phyloP scores from a whole-genome alignment of 1,140 invertebrate species.

The Drosophila kikkawai region DNA sequence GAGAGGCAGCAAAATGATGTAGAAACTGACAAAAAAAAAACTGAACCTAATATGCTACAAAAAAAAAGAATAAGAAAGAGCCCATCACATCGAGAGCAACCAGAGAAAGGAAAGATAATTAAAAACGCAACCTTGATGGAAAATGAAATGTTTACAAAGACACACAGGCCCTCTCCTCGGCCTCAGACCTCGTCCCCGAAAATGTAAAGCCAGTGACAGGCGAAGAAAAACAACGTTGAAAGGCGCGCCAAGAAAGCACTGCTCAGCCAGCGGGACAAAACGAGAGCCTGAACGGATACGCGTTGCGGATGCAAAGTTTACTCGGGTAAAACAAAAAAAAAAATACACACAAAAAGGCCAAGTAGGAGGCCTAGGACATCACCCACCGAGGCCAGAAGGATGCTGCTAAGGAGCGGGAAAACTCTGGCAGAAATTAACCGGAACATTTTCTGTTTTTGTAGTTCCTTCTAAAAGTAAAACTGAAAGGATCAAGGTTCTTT shows the following conservation, averaged over 20 bases:
- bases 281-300: slow-evolving; percentile 76
- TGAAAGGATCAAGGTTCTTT: background rate
- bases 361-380: slow-evolving; percentile 14
- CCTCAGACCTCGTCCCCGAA: slow-evolving; percentile 10
- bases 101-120: slow-evolving; percentile 83
- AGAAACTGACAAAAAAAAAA: slow-evolving; percentile 60
- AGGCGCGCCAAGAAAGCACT: slow-evolving; percentile 61
- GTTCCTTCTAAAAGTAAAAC: background rate
- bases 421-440: slow-evolving; percentile 64
- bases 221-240: slow-evolving; percentile 58
- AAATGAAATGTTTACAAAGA: slow-evolving; percentile 84
- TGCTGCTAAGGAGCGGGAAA: slow-evolving; percentile 27
- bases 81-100: slow-evolving; percentile 63
- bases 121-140: slow-evolving; percentile 84
- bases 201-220: slow-evolving; percentile 62
- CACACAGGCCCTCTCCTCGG: slow-evolving; percentile 32
- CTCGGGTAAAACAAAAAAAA: slow-evolving; percentile 55
- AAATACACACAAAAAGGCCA: slow-evolving; percentile 10
- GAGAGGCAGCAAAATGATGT: slow-evolving; percentile 68
- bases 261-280: slow-evolving; percentile 68
- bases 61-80: slow-evolving; percentile 47
- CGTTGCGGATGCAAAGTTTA: slow-evolving; percentile 80
- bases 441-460: slow-evolving; percentile 27
- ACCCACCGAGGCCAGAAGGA: slow-evolving; percentile 8
- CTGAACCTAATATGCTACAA: slow-evolving; percentile 70